These are phyloP conservation scores for Sycophila sp. DNA, from an alignment of 1,140 invertebrate species.

Conservation along the genomic window DNA sequence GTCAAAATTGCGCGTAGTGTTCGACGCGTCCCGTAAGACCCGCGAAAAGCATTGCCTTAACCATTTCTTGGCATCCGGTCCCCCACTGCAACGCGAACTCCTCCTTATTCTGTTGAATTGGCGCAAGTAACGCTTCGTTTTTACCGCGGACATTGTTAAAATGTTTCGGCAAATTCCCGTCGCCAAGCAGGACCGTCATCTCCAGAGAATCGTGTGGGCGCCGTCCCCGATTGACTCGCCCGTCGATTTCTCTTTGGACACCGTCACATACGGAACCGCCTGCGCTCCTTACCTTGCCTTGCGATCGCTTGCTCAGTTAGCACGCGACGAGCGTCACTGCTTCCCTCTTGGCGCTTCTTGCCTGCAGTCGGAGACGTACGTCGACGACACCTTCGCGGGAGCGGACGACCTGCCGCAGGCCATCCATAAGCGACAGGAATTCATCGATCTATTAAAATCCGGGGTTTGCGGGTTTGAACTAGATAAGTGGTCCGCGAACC, in stretches of 20 bases:
- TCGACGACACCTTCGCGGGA: neutral
- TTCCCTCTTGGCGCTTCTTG: neutral
- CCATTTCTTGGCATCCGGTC: conserved; percentile 48
- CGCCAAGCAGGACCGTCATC: conserved; percentile 31
- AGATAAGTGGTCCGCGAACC: neutral
- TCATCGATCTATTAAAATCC: neutral
- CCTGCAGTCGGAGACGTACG: neutral
- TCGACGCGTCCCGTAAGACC: conserved; percentile 48
- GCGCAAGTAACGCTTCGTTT: conserved; percentile 33
- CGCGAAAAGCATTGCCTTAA: conserved; percentile 48
- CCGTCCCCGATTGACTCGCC: conserved; percentile 5
- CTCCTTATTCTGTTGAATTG: neutral
- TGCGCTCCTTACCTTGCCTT: conserved; percentile 52
- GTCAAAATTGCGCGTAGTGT: conserved; percentile 46
- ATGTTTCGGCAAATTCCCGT: conserved; percentile 62
- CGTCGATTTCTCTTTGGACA: conserved; percentile 33
- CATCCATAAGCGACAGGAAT: neutral
- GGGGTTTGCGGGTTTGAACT: neutral
- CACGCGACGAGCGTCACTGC: neutral
- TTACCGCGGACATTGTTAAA: conserved; percentile 56
- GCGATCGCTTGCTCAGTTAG: neutral
- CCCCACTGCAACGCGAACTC: conserved; percentile 45
- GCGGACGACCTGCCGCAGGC: neutral
- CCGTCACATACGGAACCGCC: conserved; percentile 27
- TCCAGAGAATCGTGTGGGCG: conserved; percentile 50